Conservation (phyloP, 2,113 vertebrate species). For the Ameiurus melas region DNA sequence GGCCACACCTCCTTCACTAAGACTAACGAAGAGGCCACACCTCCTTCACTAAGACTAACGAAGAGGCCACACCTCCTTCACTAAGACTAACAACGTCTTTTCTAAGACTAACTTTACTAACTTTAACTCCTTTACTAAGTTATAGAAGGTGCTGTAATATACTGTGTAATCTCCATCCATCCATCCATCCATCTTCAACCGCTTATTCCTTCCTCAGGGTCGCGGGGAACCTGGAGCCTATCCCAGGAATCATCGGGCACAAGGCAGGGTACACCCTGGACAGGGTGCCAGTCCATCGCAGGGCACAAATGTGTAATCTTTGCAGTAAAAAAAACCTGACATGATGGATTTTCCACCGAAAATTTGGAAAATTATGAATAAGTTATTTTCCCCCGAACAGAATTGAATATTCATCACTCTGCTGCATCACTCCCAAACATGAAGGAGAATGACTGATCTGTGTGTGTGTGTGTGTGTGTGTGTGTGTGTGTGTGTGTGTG, state of each 20-base stretch:
- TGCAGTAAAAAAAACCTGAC: not conserved
- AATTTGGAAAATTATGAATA: not conserved
- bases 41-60: not conserved
- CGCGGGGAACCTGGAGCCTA: too few relatives aligned
- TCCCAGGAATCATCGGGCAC: too few relatives aligned
- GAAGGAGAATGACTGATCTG: not conserved
- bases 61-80: not conserved
- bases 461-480: not conserved
- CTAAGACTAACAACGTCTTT: not conserved
- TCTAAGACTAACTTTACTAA: not conserved
- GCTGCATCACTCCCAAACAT: not conserved
- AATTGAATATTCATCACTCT: not conserved
- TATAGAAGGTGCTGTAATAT: not conserved
- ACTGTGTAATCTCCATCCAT: not conserved
- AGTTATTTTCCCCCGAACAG: not conserved
- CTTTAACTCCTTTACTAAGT: too few relatives aligned
- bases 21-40: too few relatives aligned
- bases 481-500: not conserved
- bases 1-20: not conserved
- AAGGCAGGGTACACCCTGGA: too few relatives aligned
- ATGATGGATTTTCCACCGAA: not conserved
- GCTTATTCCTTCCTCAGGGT: too few relatives aligned
- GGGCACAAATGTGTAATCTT: not conserved
- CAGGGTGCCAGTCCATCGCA: too few relatives aligned
- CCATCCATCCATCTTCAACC: too few relatives aligned